These are phyloP conservation scores for Zaprionus taronus DNA, from an alignment of 1,140 invertebrate genomes.

Conservation along the genomic window DNA sequence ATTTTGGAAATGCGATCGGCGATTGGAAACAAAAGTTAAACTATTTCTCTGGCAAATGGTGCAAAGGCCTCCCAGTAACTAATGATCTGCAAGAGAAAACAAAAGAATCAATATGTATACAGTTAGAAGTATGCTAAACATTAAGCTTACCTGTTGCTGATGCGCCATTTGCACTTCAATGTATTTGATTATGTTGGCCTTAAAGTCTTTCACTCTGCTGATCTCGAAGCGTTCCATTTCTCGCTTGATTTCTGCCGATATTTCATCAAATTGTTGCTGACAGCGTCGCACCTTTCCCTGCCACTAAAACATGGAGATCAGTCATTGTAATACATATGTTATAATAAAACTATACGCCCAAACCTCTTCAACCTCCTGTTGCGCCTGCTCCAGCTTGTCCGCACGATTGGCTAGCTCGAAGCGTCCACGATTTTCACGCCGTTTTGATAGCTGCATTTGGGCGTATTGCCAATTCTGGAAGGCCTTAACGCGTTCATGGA, in stretches of 20 bases:
- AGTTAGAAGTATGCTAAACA: not conserved
- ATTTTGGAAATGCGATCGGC: conserved; percentile 41
- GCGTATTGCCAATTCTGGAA: conserved; percentile 99
- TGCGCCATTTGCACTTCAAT: conserved; percentile 97
- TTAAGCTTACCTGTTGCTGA: conserved; percentile 92
- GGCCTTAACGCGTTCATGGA: conserved; percentile 98
- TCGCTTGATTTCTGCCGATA: conserved; percentile 97
- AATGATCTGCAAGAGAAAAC: conserved; percentile 88
- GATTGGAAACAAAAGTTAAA: conserved; percentile 61
- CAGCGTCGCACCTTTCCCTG: conserved; percentile 97
- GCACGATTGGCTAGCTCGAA: conserved; percentile 93
- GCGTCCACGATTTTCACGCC: conserved; percentile 96
- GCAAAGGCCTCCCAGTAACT: conserved; percentile 98
- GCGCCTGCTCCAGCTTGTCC: conserved; percentile 95
- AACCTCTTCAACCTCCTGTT: conserved; percentile 96
- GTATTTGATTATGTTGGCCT: conserved; percentile 94
- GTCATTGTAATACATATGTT: not conserved
- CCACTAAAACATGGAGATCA: conserved; percentile 87
- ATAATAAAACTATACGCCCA: conserved; percentile 24
- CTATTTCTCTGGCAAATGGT: conserved; percentile 95
- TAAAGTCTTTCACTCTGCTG: conserved; percentile 95
- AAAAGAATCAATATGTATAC: not conserved
- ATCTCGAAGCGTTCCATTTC: conserved; percentile 97
- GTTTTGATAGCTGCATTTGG: conserved; percentile 96
- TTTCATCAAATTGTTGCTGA: conserved; percentile 98